Base-by-base conservation (phyloP, 2,113 vertebrate genomes). In the Azemiops feae region DNA sequence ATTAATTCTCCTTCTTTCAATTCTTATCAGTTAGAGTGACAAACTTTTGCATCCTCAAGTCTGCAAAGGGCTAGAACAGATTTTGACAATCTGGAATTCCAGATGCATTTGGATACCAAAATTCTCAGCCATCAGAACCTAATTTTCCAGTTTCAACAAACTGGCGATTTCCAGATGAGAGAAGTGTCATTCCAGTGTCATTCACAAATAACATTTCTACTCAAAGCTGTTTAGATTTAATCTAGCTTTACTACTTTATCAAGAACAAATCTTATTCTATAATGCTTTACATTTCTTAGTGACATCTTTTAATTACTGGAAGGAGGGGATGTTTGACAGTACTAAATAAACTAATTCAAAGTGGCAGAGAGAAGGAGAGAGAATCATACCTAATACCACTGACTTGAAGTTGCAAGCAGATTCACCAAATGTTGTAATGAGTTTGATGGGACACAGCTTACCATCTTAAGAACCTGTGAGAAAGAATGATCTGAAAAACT, bases 271-370 rank as follows among this genome's bases (percentile, higher is more conserved):
- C 25, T 91, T 94, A 93, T 53, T 18, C 3, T 20, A 52, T 88
- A 93, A 93, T 95, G 60, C 0, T 85, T 94, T 93, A 2, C 94
- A 93, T 20, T 95, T 95, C 92, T 88, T 93, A 94, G 57, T 90
- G 93, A 93, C 25, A 60, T 95, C 95, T 94, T 58, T 2, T 8
- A 87, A 81, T 64, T 96, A 93, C 93, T 53, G 89, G 95, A 74
- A 52, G 53, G 91, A 94, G 57, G 25, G 92, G 11, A 52, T 58
- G 23, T 94, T 93, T 93, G 39, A 94, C 94, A 96, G 64, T 92
- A 87, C 95, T 92, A 96, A 93, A 95, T 18, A 1, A 96, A 93
- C 93, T 93, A 95, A 94, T 96, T 96, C 92, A 96, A 92, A 95
- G 93, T 95, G 94, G 85, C 95, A 93, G 94, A 89, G 90, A 91